Evolutionary conservation across 2,113 vertebrate species (phyloP).

Genomic region (Ophthalmolycus amberensis): DNA sequence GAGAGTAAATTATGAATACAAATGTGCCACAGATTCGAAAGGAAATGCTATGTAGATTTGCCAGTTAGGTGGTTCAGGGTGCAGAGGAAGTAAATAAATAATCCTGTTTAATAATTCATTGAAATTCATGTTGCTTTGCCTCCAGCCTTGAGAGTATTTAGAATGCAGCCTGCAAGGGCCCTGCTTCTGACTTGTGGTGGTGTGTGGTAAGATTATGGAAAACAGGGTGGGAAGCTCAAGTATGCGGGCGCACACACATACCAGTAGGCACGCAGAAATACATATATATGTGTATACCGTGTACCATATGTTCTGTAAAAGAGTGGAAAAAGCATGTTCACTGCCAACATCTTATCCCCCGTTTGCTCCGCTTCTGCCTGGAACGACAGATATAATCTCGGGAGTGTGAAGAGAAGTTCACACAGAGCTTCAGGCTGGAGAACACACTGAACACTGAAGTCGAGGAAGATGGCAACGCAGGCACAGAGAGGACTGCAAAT

Average conservation of each 20-base stretch:
- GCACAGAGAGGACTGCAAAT: constrained; percentile 65
- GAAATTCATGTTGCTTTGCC: constrained; percentile 83
- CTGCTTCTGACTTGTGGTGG: constrained; percentile 63
- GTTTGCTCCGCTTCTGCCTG: constrained; percentile 63
- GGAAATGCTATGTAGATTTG: constrained; percentile 81
- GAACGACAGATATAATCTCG: constrained; percentile 71
- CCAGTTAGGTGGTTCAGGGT: constrained; percentile 81
- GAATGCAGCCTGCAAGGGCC: constrained; percentile 79
- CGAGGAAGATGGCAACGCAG: constrained; percentile 49
- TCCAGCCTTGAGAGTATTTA: constrained; percentile 80
- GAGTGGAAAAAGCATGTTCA: constrained; percentile 17
- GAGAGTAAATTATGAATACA: constrained; percentile 76
- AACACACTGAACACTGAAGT: constrained; percentile 53
- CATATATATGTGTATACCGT: background rate
- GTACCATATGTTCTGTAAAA: constrained; percentile 31
- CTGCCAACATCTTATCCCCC: constrained; percentile 57
- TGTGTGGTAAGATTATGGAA: constrained; percentile 71
- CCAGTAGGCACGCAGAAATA: background rate
- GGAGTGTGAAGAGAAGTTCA: constrained; percentile 80
- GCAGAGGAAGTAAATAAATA: constrained; percentile 84
- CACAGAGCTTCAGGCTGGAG: constrained; percentile 71
- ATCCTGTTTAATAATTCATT: constrained; percentile 84
- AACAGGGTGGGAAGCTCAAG: constrained; percentile 38
- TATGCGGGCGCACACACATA: background rate
- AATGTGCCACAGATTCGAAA: constrained; percentile 76